A percentile compares a stretch with the other conserved stretches of the same genome.
Conservation (phyloP, 2,113 vertebrate genomes). For the Tringa solitaria region DNA sequence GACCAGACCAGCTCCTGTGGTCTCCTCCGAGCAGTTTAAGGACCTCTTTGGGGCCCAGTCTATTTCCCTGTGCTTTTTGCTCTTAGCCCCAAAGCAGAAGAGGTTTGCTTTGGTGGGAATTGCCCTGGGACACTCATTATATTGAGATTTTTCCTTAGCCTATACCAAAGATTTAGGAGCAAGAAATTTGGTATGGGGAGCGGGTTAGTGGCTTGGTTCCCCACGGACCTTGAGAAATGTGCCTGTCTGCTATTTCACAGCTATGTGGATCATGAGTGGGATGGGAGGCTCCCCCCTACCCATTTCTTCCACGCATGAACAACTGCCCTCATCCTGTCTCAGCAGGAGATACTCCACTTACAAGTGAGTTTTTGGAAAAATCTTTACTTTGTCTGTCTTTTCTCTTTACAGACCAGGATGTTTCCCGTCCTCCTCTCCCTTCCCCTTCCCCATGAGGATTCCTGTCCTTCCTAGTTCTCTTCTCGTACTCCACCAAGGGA, state of each 20-base stretch:
- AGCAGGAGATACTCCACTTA: background rate
- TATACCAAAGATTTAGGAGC: background rate
- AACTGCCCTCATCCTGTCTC: background rate
- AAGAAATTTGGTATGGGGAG: background rate
- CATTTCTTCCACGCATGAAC: accelerated
- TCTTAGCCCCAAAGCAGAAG: background rate
- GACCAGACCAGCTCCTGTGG: background rate
- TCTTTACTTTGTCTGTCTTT: background rate
- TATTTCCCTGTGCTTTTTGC: background rate
- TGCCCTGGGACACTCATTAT: accelerated
- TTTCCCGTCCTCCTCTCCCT: background rate
- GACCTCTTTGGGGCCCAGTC: background rate
- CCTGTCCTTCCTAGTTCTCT: background rate
- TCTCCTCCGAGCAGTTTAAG: background rate
- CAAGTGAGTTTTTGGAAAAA: background rate
- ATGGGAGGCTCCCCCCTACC: background rate
- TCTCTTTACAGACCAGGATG: accelerated
- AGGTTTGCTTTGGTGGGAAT: background rate
- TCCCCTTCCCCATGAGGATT: background rate
- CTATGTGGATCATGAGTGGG: background rate
- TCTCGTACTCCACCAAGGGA: background rate
- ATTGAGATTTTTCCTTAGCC: background rate
- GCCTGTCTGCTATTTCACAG: background rate
- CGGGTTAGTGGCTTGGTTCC: background rate
- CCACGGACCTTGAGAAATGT: background rate